These are phyloP conservation scores for Hydropotes inermis DNA, from an alignment of 2,113 vertebrate species.

Conservation along the genomic window DNA sequence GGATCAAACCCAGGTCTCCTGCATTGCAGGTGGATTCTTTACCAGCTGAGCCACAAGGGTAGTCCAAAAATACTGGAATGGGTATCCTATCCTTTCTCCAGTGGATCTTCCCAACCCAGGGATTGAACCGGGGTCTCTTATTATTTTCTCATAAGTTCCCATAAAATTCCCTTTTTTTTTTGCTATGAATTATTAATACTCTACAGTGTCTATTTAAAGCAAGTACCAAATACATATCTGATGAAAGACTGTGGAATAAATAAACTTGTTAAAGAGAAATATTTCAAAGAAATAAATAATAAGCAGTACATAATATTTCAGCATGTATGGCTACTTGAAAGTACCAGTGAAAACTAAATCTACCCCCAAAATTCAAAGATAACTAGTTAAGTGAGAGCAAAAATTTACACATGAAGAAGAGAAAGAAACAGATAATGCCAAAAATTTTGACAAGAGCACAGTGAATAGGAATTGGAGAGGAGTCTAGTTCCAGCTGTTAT, in stretches of 20 bases:
- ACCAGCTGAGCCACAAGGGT: background rate
- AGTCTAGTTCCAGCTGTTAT: background rate
- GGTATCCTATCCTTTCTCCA: background rate
- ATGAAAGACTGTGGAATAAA: background rate
- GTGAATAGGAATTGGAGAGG: background rate
- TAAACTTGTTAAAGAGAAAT: background rate
- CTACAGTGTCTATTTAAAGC: background rate
- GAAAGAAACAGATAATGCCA: background rate
- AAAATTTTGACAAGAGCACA: background rate
- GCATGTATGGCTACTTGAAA: background rate
- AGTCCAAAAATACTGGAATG: background rate
- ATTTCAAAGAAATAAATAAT: background rate
- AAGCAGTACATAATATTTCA: background rate
- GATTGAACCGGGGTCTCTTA: background rate
- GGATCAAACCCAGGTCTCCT: background rate
- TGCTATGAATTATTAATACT: background rate
- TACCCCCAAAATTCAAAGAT: background rate
- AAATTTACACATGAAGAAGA: background rate
- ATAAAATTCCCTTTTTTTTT: background rate
- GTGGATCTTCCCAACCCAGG: background rate
- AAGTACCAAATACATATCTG: background rate
- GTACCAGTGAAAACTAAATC: background rate
- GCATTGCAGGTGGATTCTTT: background rate
- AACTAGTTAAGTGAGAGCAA: background rate
- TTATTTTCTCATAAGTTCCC: background rate